Evolutionary conservation across 1,140 invertebrate genomes (phyloP).

Genomic region (Saccostrea cuccullata): DNA sequence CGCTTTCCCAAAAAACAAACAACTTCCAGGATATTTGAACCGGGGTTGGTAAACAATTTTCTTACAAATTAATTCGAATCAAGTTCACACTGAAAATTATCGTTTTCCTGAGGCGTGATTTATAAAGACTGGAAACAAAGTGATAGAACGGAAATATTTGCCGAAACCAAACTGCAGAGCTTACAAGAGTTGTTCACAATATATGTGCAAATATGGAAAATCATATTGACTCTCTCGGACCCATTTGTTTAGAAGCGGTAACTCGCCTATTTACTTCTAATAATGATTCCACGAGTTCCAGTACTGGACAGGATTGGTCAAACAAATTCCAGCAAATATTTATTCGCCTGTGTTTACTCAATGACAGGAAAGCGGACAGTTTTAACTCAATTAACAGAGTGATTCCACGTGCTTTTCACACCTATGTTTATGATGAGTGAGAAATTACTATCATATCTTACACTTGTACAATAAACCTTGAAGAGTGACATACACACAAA

Average conservation of each 20-base stretch:
- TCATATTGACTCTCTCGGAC: constrained; percentile 24
- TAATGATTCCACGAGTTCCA: constrained; percentile 20
- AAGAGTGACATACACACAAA: neutral
- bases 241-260: constrained; percentile 43
- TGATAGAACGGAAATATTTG: constrained; percentile 51
- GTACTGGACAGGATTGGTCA: constrained; percentile 21
- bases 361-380: constrained; percentile 11
- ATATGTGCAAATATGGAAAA: constrained; percentile 30
- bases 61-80: constrained; percentile 39
- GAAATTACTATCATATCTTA: neutral
- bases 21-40: constrained; percentile 20
- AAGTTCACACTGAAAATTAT: constrained; percentile 19
- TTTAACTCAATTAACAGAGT: constrained; percentile 21
- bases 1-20: constrained; percentile 23
- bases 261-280: constrained; percentile 39
- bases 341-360: constrained; percentile 8
- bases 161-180: constrained; percentile 49
- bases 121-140: constrained; percentile 25
- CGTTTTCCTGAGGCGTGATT: constrained; percentile 45
- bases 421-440: constrained; percentile 17
- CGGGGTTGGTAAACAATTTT: constrained; percentile 23
- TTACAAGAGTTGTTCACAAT: constrained; percentile 18
- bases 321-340: constrained; percentile 38
- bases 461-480: neutral
- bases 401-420: constrained; percentile 28